Evolutionary conservation across 1,140 invertebrate species (phyloP).

Genomic region (Drosophila pallidifrons): DNA sequence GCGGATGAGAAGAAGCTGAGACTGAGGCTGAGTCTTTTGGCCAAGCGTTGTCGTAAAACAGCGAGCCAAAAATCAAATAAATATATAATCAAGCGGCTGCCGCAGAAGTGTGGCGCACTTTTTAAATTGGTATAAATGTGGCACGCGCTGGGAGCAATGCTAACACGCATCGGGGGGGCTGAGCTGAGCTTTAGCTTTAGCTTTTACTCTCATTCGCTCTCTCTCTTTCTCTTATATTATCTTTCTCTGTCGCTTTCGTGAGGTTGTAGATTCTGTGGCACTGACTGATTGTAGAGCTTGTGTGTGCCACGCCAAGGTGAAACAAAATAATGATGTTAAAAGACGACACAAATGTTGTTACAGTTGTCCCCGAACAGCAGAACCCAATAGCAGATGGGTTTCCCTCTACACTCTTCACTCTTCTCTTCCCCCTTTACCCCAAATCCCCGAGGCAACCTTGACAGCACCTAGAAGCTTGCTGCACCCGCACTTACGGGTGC

Average conservation of each 20-base stretch:
- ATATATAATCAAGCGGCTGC: constrained; percentile 76
- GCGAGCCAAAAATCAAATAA: constrained; percentile 73
- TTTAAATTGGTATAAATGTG: constrained; percentile 81
- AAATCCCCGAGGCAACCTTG: constrained; percentile 11
- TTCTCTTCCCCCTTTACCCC: neutral
- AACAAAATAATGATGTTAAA: constrained; percentile 59
- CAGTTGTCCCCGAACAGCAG: constrained; percentile 29
- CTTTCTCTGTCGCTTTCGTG: neutral
- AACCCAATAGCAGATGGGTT: constrained; percentile 2
- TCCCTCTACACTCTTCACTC: neutral
- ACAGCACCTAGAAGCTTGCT: constrained; percentile 33
- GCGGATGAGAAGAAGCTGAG: neutral
- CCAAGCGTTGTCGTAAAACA: constrained; percentile 39
- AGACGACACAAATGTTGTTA: constrained; percentile 47
- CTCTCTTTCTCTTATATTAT: neutral
- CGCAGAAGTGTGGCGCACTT: constrained; percentile 69
- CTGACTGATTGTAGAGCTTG: constrained; percentile 46
- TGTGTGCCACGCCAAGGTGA: constrained; percentile 40
- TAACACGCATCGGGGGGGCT: constrained; percentile 1
- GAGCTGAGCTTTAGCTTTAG: constrained; percentile 1
- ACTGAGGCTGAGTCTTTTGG: neutral
- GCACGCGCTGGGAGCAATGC: constrained; percentile 57
- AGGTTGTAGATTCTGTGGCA: neutral
- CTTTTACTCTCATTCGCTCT: neutral
- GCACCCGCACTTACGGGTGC: constrained; percentile 63